Base-by-base conservation (phyloP, 1,140 invertebrate genomes). In the Anastrepha obliqua region DNA sequence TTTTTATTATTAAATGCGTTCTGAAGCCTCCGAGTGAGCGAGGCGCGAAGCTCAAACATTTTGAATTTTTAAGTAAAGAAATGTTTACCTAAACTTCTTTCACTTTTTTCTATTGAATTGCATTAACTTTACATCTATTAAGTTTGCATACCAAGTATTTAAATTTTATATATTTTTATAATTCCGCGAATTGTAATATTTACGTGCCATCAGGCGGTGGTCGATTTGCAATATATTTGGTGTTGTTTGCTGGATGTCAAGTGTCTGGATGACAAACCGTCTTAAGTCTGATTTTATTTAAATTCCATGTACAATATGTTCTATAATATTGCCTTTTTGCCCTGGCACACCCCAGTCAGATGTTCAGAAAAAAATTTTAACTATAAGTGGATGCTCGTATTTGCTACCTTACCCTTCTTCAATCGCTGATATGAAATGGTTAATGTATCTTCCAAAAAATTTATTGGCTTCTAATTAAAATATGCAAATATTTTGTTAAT, bases 401-500 rank as follows among this genome's bases (percentile, higher is more conserved):
- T 42, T 42, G 42, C 67, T 74, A 44, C 67, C 42, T 47, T 74
- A 44, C 39, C 11, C 11, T 55, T 55, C 6, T 55, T 42, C 67
- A 47, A 47, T 13, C 8, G 67, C 67, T 13, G 44, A 70, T 39
- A 74, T 74, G 13, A 17, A 47, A 44, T 44, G 67, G 42, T 11
- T 29, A 55, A 55, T 4, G 67, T 11, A 17, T 42, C 3, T 42
- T 67, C 44, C 44, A 74, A 39, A 15, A 44, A 74, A 74, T 74
- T 74, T 74, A 74, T 74, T 74, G 67, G 42, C 67, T 74, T 74
- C 67, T 74, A 74, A 74, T 74, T 74, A 74, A 74, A 74, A 74
- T 74, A 74, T 74, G 67, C 67, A 74, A 74, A 74, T 74, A 74
- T 74, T 74, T 42, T 74, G 67, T 44, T 17, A 74, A 74, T 17